Evolutionary conservation across 1,140 invertebrate species (phyloP), one percentile per base, ranked within the genome.

Genomic region (Grapholita molesta): DNA sequence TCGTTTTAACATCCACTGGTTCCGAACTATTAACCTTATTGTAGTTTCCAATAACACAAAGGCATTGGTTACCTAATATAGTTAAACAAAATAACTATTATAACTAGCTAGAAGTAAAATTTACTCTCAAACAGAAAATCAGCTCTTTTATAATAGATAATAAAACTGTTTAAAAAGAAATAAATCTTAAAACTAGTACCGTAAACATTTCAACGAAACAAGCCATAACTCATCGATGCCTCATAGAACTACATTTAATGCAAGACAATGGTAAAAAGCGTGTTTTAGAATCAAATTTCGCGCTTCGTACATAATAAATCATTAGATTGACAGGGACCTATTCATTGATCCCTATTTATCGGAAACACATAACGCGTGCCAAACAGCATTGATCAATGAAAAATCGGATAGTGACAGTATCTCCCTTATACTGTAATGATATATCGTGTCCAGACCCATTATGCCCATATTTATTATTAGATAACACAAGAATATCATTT

Each of bases 341-440:
- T 71, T 82, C 81, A 85, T 85, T 82, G 78, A 69, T 70, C 69
- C 66, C 78, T 85, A 89, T 89, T 89, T 88, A 87, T 89, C 81
- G 76, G 78, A 78, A 78, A 77, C 72, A 79, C 71, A 89, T 85
- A 82, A 82, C 85, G 83, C 88, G 89, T 86, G 85, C 84, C 79
- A 74, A 81, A 78, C 74, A 70, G 67, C 64, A 72, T 78, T 72
- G 76, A 83, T 82, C 76, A 79, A 78, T 81, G 82, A 88, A 85
- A 88, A 90, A 88, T 88, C 75, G 81, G 70, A 81, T 72, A 73
- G 78, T 82, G 82, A 84, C 83, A 85, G 76, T 76, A 75, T 82
- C 77, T 74, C 79, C 81, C 80, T 83, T 83, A 70, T 84, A 76
- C 77, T 53, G 68, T 68, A 76, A 83, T 86, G 85, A 91, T 89